These are phyloP conservation scores for Sepiola atlantica DNA, from an alignment of 2,888 invertebrate genomes.

Conservation along the genomic window DNA sequence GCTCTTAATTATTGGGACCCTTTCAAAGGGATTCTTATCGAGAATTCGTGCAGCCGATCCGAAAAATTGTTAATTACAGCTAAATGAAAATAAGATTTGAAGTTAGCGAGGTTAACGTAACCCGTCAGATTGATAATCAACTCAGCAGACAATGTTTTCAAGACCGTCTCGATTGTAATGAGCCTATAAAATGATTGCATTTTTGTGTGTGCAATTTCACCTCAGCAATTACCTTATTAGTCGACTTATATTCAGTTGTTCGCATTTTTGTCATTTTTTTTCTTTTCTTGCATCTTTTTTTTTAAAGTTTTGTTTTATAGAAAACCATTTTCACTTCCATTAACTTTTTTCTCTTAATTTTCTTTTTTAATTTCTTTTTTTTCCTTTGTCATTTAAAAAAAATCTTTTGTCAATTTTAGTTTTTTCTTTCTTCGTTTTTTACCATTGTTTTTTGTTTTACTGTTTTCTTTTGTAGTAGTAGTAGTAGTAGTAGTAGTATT, in stretches of 20 bases:
- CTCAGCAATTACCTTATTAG: background rate
- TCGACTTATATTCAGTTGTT: background rate
- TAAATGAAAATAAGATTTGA: background rate
- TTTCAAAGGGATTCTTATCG: background rate
- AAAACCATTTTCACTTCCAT: background rate
- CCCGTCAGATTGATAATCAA: background rate
- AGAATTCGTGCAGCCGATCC: background rate
- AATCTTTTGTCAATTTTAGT: too few species aligned
- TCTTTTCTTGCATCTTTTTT: background rate
- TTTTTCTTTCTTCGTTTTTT: too few species aligned
- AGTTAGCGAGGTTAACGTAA: background rate
- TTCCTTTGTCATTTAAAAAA: too few species aligned
- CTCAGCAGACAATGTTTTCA: background rate
- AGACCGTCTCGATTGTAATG: background rate
- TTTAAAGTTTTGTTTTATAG: background rate
- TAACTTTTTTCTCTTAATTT: background rate
- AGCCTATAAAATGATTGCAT: background rate
- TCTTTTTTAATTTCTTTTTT: too few species aligned
- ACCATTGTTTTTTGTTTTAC: background rate
- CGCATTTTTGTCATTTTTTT: background rate
- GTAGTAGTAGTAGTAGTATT: too few species aligned
- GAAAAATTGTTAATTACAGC: slow-evolving; percentile 1
- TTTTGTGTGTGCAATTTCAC: background rate
- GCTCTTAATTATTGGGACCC: background rate
- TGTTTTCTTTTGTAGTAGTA: too few species aligned